These are phyloP conservation scores for Pluvialis apricaria DNA, from an alignment of 2,113 vertebrate genomes.

Conservation along the genomic window DNA sequence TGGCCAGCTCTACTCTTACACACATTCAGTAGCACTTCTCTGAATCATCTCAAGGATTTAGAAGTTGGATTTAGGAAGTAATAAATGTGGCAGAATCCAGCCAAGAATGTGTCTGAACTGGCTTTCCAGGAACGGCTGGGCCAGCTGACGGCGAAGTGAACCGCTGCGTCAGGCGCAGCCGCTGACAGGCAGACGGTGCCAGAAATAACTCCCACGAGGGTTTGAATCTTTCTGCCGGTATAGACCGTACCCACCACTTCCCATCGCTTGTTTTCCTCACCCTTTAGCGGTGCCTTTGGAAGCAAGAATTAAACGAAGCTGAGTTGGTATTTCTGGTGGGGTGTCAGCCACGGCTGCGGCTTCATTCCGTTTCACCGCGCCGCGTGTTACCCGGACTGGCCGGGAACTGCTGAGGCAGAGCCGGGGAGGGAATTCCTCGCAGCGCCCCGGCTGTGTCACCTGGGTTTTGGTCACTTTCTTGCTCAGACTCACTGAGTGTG, in stretches of 20 bases:
- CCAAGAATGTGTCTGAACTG: constrained; percentile 57
- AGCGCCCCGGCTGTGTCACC: background rate
- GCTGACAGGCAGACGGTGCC: background rate
- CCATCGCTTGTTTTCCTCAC: background rate
- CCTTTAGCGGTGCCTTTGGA: background rate
- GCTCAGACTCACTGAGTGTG: background rate
- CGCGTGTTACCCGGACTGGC: too few relatives aligned
- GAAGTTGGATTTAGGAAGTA: background rate
- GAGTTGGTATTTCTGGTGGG: background rate
- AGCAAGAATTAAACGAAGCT: background rate
- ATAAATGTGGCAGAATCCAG: constrained; percentile 5
- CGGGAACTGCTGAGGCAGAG: background rate
- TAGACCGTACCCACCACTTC: background rate
- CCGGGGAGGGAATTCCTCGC: rapidly evolving
- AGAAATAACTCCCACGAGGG: background rate
- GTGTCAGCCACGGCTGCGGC: background rate
- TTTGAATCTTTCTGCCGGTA: background rate
- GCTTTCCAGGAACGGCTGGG: constrained; percentile 47
- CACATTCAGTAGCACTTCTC: rapidly evolving
- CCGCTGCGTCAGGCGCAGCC: background rate
- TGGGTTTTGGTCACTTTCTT: background rate
- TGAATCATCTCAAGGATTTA: background rate
- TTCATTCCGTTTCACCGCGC: rapidly evolving
- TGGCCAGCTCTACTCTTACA: background rate
- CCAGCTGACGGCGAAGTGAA: background rate